A percentile compares a stretch with the other conserved stretches of the same genome.
Evolutionary conservation across 2,797 vertebrate genomes (phyloP).

Genomic region (Schizopygopsis pylzovi): DNA sequence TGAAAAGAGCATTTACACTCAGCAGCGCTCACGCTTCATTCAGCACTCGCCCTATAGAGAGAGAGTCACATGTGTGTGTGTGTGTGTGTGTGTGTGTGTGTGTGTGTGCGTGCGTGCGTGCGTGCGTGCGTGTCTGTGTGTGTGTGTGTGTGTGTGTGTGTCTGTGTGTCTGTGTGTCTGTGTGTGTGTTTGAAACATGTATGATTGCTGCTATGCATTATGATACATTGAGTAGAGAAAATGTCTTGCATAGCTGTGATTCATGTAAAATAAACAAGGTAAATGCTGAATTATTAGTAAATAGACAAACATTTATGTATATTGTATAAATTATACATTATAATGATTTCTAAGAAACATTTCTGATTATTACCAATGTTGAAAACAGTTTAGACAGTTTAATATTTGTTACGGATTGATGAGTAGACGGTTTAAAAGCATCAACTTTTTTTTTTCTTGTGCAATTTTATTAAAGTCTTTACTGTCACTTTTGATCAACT

Average conservation of each 20-base stretch:
- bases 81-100: no score
- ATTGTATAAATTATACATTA: no score
- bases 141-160: no score
- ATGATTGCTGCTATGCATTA: not conserved
- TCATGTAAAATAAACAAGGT: not conserved
- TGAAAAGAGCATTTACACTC: conserved; percentile 34
- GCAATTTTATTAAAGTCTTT: not conserved
- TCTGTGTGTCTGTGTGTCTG: not conserved
- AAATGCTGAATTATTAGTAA: not conserved
- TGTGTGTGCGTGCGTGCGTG: no score
- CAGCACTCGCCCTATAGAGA: not conserved
- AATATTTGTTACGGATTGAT: not conserved
- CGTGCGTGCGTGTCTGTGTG: no score
- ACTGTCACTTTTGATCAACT: not conserved
- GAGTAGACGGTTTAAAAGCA: not conserved
- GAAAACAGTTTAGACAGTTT: not conserved
- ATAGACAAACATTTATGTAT: not conserved
- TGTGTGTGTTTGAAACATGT: not conserved
- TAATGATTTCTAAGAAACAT: not conserved
- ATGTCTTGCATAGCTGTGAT: not conserved
- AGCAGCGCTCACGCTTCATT: conserved; percentile 1
- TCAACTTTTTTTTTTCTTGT: no score
- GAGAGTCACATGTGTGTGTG: not conserved
- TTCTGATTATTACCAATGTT: not conserved
- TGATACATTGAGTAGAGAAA: not conserved